These are phyloP conservation scores for Candoia aspera DNA, from an alignment of 2,113 vertebrate species.

Conservation along the genomic window DNA sequence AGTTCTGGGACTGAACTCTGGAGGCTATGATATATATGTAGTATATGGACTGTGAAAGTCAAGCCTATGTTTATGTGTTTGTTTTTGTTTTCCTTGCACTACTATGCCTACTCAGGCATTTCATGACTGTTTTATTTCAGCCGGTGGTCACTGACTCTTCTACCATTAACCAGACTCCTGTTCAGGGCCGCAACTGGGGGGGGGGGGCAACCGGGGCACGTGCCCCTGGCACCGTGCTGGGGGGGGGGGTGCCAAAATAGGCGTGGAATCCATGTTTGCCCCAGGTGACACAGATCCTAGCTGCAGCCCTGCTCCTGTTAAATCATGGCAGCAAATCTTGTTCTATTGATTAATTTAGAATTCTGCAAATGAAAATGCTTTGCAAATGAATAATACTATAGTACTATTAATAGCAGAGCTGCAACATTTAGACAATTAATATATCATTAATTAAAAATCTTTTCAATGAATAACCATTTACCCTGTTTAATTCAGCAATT, in stretches of 20 bases:
- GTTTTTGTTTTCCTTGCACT: background rate
- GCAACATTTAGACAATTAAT: background rate
- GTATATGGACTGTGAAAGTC: background rate
- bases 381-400: background rate
- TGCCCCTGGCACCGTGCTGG: too few species aligned
- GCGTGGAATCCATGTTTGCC: too few species aligned
- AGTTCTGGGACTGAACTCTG: background rate
- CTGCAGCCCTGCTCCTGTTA: too few species aligned
- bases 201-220: too few species aligned
- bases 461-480: background rate
- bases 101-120: background rate
- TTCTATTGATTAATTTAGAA: background rate
- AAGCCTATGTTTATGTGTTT: background rate
- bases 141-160: background rate
- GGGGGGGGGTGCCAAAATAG: too few species aligned
- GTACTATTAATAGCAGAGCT: background rate
- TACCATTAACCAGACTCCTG: background rate
- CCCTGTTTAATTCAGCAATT: background rate
- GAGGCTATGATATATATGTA: background rate
- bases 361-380: conserved; percentile 6
- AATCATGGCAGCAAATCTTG: background rate
- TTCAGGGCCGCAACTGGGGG: too few species aligned
- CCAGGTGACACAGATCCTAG: too few species aligned
- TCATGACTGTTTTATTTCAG: conserved; percentile 3
- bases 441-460: background rate